phyloP scores from a whole-genome alignment of 2,888 invertebrate genomes.

The Congeria kusceri region DNA sequence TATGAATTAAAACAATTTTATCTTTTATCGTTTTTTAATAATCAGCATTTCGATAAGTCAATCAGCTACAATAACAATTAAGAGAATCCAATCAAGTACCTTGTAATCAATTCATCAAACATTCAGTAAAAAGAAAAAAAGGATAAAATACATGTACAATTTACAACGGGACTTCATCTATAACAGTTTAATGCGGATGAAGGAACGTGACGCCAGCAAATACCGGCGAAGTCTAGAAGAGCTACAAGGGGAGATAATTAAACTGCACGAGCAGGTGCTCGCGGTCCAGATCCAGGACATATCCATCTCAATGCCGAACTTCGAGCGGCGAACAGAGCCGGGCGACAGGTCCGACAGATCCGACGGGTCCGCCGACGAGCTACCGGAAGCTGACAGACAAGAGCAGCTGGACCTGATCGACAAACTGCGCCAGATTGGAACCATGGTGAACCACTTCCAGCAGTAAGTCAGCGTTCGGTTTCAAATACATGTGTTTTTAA shows the following conservation, averaged over 20 bases:
- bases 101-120: too few relatives aligned
- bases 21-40: too few relatives aligned
- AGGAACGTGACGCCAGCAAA: constrained; percentile 56
- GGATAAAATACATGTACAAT: too few relatives aligned
- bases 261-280: constrained; percentile 60
- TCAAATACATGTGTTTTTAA: too few relatives aligned
- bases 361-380: constrained; percentile 55
- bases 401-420: constrained; percentile 51
- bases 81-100: too few relatives aligned
- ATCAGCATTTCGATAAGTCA: too few relatives aligned
- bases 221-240: constrained; percentile 54
- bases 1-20: too few relatives aligned
- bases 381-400: constrained; percentile 60
- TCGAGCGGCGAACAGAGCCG: constrained; percentile 42
- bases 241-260: constrained; percentile 58
- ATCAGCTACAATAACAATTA: too few relatives aligned
- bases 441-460: constrained; percentile 60
- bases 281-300: constrained; percentile 61
- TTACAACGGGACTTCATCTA: too few relatives aligned
- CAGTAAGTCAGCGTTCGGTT: constrained; percentile 30
- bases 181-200: constrained; percentile 52
- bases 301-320: constrained; percentile 56
- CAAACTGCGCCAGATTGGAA: constrained; percentile 56
- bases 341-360: constrained; percentile 34
- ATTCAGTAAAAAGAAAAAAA: too few relatives aligned